Evolutionary conservation across 2,797 vertebrate species (phyloP).

Genomic region (Ctenochaetus hawaiiensis): DNA sequence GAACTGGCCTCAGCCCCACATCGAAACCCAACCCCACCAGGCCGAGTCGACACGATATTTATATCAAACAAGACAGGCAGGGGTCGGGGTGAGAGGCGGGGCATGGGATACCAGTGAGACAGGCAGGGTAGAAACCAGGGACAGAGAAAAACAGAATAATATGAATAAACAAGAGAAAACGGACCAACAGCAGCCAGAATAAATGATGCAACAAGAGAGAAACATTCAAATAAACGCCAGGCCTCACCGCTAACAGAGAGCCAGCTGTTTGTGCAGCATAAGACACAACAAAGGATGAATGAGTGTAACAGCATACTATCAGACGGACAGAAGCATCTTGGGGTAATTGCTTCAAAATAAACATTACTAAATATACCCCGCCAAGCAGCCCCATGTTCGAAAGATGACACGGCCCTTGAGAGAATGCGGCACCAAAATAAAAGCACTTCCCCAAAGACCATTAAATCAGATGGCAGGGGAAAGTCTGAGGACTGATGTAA

Average conservation of each 20-base stretch:
- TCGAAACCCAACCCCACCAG: slow-evolving; percentile 80
- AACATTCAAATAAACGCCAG: slow-evolving; percentile 1
- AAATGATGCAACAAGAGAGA: background rate
- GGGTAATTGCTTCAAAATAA: slow-evolving; percentile 73
- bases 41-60: slow-evolving; percentile 80
- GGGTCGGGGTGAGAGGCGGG: slow-evolving; percentile 58
- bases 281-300: slow-evolving; percentile 43
- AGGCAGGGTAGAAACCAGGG: slow-evolving; percentile 27
- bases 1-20: slow-evolving; percentile 64
- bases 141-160: slow-evolving; percentile 5
- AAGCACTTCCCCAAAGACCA: slow-evolving; percentile 79
- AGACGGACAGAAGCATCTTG: slow-evolving; percentile 56
- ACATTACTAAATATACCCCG: slow-evolving; percentile 76
- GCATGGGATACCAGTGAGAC: slow-evolving; percentile 57
- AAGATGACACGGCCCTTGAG: slow-evolving; percentile 80
- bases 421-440: slow-evolving; percentile 82
- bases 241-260: slow-evolving; percentile 17
- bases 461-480: slow-evolving; percentile 76
- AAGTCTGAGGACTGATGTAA: slow-evolving; percentile 72
- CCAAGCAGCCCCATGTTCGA: slow-evolving; percentile 69
- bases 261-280: too few species aligned
- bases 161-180: slow-evolving; percentile 26
- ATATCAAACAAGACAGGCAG: slow-evolving; percentile 80
- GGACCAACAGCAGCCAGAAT: slow-evolving; percentile 3
- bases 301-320: slow-evolving; percentile 41